Base-by-base conservation (phyloP, 2,888 invertebrate species). In the Beris chalybata region DNA sequence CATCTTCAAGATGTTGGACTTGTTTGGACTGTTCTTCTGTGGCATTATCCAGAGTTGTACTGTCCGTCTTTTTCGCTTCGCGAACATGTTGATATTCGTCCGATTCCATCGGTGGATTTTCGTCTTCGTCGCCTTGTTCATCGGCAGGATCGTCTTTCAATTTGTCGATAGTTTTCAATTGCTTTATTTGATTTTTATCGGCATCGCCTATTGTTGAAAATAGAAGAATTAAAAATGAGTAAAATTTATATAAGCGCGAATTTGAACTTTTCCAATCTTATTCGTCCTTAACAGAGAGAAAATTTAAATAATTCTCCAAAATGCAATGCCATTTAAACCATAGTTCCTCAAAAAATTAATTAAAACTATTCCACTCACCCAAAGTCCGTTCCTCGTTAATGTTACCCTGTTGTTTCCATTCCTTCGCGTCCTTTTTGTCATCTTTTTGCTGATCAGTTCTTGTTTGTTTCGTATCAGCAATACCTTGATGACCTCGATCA, bases 61-160 rank as follows among this genome's bases (percentile, higher is more conserved):
- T 84, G 75, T 92, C 89, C 70, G 85, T 85, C 67, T 87, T 85
- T 69, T 90, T 89, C 0, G 91, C 87, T 71, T 93, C 89, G 74
- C 90, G 89, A 3, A 95, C 89, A 76, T 95, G 95, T 76, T 95
- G 91, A 79, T 89, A 94, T 69, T 90, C 85, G 67, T 91, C 89
- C 3, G 80, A 77, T 11, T 82, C 75, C 48, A 74, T 69, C 22
- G 84, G 80, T 15, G 85, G 81, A 11, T 86, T 84, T 9, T 84
- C 82, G 0, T 81, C 78, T 4, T 86, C 82, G 11, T 79, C 74
- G 3, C 79, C 77, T 7, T 85, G 81, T 0, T 84, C 82, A 4
- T 84, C 82, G 0, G 79, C 76, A 43, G 71, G 58, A 7, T 85
- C 81, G 66, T 85, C 79, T 55, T 79, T 77, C 4, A 81, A 73